Evolutionary conservation across 1,140 invertebrate species (phyloP).

Genomic region (Monomorium pharaonis): DNA sequence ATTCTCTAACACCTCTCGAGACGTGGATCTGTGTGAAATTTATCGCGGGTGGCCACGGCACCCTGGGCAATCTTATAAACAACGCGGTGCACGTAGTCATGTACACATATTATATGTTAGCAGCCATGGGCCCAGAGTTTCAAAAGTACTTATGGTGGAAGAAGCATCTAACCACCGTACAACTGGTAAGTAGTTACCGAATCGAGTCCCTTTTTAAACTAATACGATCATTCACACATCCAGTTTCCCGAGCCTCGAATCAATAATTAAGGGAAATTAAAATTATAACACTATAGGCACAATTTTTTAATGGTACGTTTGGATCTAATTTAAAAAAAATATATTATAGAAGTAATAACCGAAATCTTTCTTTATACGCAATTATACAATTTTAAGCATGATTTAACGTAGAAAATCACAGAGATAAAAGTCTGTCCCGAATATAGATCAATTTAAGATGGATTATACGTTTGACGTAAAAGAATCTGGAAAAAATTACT

Average conservation of each 20-base stretch:
- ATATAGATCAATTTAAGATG: neutral
- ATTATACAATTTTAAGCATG: neutral
- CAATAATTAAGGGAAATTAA: neutral
- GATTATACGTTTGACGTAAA: conserved; percentile 13
- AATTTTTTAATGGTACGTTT: neutral
- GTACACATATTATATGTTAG: conserved; percentile 97
- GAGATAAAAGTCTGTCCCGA: neutral
- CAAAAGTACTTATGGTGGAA: conserved; percentile 98
- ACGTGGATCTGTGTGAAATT: conserved; percentile 98
- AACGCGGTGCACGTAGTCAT: conserved; percentile 97
- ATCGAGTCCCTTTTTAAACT: neutral
- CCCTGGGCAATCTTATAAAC: conserved; percentile 96
- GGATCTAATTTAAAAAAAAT: neutral
- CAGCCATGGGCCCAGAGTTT: conserved; percentile 95
- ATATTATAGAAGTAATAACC: neutral
- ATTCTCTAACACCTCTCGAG: conserved; percentile 96
- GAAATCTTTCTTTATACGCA: neutral
- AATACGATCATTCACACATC: neutral
- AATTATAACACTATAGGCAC: neutral
- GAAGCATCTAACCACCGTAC: conserved; percentile 95
- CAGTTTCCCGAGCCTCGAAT: neutral
- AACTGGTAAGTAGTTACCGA: conserved; percentile 92
- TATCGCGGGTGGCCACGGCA: conserved; percentile 96
- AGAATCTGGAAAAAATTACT: neutral
- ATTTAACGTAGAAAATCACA: conserved; percentile 5